phyloP scores from a whole-genome alignment of 2,113 vertebrate genomes.

The Microcebus lehilahytsara region DNA sequence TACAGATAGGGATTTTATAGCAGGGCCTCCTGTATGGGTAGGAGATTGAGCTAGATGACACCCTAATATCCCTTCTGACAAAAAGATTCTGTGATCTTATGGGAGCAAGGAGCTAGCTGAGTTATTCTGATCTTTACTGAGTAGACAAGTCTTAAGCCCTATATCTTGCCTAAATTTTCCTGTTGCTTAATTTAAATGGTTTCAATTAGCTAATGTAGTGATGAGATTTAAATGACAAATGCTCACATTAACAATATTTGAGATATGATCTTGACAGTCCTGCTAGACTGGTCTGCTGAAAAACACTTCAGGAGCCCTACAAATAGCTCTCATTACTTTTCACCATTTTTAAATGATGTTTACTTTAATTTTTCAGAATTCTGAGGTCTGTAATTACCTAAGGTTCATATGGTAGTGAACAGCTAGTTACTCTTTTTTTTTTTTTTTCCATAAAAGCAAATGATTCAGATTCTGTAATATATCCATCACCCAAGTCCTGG shows the following conservation, averaged over 20 bases:
- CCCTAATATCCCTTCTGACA: background rate
- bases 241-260: background rate
- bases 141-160: background rate
- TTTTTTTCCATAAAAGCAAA: background rate
- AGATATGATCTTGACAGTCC: slow-evolving; percentile 17
- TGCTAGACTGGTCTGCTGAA: background rate
- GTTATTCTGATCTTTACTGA: background rate
- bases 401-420: background rate
- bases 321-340: slow-evolving; percentile 47
- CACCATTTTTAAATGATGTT: slow-evolving; percentile 16
- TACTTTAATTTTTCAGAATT: slow-evolving; percentile 54
- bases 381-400: background rate
- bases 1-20: background rate
- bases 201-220: slow-evolving; percentile 42
- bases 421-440: slow-evolving; percentile 26
- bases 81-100: background rate
- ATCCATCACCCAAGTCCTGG: background rate
- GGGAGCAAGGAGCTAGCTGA: background rate
- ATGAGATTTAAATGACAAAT: slow-evolving; percentile 28
- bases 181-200: slow-evolving; percentile 37
- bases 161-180: background rate
- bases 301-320: background rate
- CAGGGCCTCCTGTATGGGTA: background rate
- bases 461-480: background rate
- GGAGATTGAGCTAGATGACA: background rate